A percentile compares a stretch with the other conserved stretches of the same genome.
These are phyloP conservation scores for Belonocnema kinseyi DNA, from an alignment of 1,140 invertebrate species.

Conservation along the genomic window DNA sequence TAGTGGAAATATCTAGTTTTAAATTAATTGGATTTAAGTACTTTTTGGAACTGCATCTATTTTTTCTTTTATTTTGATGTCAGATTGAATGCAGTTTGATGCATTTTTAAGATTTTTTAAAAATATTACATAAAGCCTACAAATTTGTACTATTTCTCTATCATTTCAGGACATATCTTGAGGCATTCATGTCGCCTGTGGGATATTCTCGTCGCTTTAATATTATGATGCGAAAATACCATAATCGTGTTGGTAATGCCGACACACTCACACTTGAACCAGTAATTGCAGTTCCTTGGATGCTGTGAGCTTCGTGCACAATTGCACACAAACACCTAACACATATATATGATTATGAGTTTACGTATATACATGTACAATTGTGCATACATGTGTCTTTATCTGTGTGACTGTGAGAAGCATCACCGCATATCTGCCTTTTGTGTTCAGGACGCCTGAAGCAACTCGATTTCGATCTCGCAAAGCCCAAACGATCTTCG, in stretches of 20 bases:
- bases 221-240: conserved; percentile 22
- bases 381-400: background rate
- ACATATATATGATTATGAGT: no score
- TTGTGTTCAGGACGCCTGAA: conserved; percentile 8
- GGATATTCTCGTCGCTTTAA: background rate
- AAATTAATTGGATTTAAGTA: no score
- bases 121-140: no score
- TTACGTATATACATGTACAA: no score
- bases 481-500: conserved; percentile 5
- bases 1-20: no score
- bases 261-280: conserved; percentile 1
- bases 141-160: no score
- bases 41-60: no score
- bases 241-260: conserved; percentile 3
- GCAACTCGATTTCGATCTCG: conserved; percentile 14
- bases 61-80: no score
- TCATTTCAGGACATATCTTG: background rate
- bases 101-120: no score
- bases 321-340: background rate
- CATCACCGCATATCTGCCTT: background rate
- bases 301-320: background rate
- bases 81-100: no score
- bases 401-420: background rate
- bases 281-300: background rate
- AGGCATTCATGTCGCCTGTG: background rate